Evolutionary conservation across 2,113 vertebrate species (phyloP), one percentile per base, ranked within the genome.

Genomic region (Oncorhynchus masou): DNA sequence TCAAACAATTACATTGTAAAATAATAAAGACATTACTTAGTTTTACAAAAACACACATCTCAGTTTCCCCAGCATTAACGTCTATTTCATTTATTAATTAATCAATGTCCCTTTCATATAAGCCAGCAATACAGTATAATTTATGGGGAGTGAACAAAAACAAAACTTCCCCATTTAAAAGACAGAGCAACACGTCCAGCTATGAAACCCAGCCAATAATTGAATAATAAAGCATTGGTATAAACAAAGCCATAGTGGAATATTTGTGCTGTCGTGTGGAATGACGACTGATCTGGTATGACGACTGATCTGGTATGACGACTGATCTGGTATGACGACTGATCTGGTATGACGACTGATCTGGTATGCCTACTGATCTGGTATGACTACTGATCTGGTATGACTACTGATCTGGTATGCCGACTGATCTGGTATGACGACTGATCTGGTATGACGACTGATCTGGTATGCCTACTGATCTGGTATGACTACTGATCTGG

Each of bases 11-110:
- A 9, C 39, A 45, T 2, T 45, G 8, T 11, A 45, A 45, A 45
- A 45, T 45, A 45, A 45, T 45, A 45, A 45, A 45, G 39, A 45
- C 39, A 45, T 45, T 11, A 45, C 39, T 45, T 45, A 12, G 39
- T 45, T 45, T 45, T 45, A 45, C 39, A 45, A 11, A 45, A 12
- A 45, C 39, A 45, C 39, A 45, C 39, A 45, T 11, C 9, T 11
- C 39, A 45, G 12, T 80, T 76, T 83, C 83, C 73, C 81, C 67
- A 71, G 79, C 76, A 86, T 90, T 90, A 87, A 91, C 89, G 80
- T 73, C 87, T 76, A 72, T 80, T 91, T 91, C 89, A 90, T 90
- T 83, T 86, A 84, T 84, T 83, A 86, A 90, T 91, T 92, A 87
- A 91, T 92, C 88, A 89, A 86, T 82, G 87, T 83, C 90, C 87